Evolutionary conservation across 2,888 invertebrate genomes (phyloP), one percentile per base, ranked within the genome.

Genomic region (Cheilosia impressa): DNA sequence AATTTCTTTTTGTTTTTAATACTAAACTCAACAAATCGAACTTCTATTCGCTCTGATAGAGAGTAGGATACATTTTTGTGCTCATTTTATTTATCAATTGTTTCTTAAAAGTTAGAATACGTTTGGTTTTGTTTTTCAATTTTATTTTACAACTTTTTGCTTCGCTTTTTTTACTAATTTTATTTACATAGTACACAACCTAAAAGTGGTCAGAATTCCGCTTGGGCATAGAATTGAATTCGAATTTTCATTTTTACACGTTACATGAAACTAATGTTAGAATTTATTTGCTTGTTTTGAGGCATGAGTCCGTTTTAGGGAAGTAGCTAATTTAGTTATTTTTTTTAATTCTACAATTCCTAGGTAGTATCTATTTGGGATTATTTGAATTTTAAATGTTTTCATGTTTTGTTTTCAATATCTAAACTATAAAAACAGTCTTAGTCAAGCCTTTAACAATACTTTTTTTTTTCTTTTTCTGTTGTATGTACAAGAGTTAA

Each of bases 391-490:
- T 52, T 53, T 19, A 13, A 17, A 55, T 45, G 2, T 2, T 58
- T 50, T 19, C 22, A 34, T 5, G 31, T 45, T 63, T 71, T 47
- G 24, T 38, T 41, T 47, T 73, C 17, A 69, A 66, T 80, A 62
- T 80, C 65, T 80, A 68, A 81, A 72, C 76, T 85, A 81, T 76
- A 84, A 87, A 89, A 90, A 90, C 90, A 90, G 90, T 90, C 90
- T 90, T 89, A 73, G 88, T 87, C 87, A 88, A 89, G 88, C 90
- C 89, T 88, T 87, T 65, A 85, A 85, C 85, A 85, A 81, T 55
- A 43, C n/a, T n/a, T 19, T 58, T 58, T 38, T 72, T 71, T 79
- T 55, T 31, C 63, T 45, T 41, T 65, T 55, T 22, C 68, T 52
- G 34, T 65, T 22, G 19, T 80, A 72, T 79, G 2, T 81, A 85